Base-by-base conservation (phyloP, 2,113 vertebrate species). In the Vanacampus margaritifer region DNA sequence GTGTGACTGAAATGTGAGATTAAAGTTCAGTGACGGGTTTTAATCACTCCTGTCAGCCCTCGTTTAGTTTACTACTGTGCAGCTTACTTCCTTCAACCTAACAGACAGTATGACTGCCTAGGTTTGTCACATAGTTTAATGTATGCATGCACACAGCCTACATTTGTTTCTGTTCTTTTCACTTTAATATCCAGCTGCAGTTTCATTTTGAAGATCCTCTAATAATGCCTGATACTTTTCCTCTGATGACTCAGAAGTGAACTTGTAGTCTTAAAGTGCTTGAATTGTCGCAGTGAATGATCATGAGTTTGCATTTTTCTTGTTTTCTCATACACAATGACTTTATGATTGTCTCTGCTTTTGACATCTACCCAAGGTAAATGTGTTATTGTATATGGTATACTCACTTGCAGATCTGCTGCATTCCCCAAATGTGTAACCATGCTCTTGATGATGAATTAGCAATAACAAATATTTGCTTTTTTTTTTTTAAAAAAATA, bases 1-100 rank as follows among this genome's bases (percentile, higher is more conserved):
- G 65, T 32, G 62, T 36, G 67, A 64, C 67, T 72, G 51, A 65
- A 75, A 81, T 4, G 24, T 3, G 57, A 36, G 62, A 71, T 78
- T 71, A 67, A 23, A 69, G 62, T 36, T 60, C 36, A 65, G 69
- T 37, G 36, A 72, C 48, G 7, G 16, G 28, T 58, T 79, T 60
- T 59, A 64, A 66, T 64, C 59, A 69, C 46, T 63, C 37, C 56
- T 37, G 67, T 41, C 61, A 51, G 41, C 19, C 24, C 50, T 58
- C 36, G 50, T 73, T 75, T 67, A 58, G 58, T 7, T 21, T 28
- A 19, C 63, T 24, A 51, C 63, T 24, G 28, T 8, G 56, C 61
- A 71, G 69, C 63, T 65, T 28, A 9, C 16, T 19, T 57, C 39
- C 26, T 28, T n/a, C 14, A 28, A 62, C 43, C 14, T 35, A 32